Evolutionary conservation across 1,140 invertebrate species (phyloP), one percentile per base, ranked within the genome.

Genomic region (Helicoverpa armigera): DNA sequence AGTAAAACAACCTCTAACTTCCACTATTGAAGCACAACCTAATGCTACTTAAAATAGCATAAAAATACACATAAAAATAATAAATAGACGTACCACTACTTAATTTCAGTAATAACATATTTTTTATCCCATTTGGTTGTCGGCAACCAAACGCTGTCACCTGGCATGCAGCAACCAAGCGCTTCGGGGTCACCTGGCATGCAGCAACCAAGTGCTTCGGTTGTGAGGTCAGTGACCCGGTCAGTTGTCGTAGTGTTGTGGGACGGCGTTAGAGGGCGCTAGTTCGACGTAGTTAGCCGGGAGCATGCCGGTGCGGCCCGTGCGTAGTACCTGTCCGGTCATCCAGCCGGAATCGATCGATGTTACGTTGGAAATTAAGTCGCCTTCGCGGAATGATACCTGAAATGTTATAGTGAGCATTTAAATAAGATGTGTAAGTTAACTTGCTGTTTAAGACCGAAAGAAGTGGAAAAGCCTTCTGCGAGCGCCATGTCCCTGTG

Each of bases 321-420:
- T 99, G 81, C 99, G 96, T 89, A 99, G 97, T 63, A 99, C 98
- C 75, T 91, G 90, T 3, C 99, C 99, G 10, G 98, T 99, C 98
- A 99, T 99, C 99, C 99, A 99, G 70, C 99, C 99, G 50, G 98
- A 98, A 92, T 99, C 99, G 81, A 99, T 98, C 5, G 97, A 97
- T 77, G 98, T 97, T 90, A 99, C 99, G 93, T 99, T 98, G 3
- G 99, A 97, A 89, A 99, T 99, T 74, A 99, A 95, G 95, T 99
- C 99, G 11, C 98, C 98, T 90, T 99, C 99, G 69, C 96, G 95
- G 95, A 99, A 99, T 83, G 98, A 99, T 7, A 95, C 94, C 94
- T 94, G 86, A 1, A n/a, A n/a, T n/a, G n/a, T n/a, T n/a, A n/a
- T n/a, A n/a, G n/a, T n/a, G n/a, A n/a, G n/a, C n/a, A n/a, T n/a